phyloP scores from a whole-genome alignment of 2,113 vertebrate genomes.

The Pelvicachromis taeniatus region DNA sequence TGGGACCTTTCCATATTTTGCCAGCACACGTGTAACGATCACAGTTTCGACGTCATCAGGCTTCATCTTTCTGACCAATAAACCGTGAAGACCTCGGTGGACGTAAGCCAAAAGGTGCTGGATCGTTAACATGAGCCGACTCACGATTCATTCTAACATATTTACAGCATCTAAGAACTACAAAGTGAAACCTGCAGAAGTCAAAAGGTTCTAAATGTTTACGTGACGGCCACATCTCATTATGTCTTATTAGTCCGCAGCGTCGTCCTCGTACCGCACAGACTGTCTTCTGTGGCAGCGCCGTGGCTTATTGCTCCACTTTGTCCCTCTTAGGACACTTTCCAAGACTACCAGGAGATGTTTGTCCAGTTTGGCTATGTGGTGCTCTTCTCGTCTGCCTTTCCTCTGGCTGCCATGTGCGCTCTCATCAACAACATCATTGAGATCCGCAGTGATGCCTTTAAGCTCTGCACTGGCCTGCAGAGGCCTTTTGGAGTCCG shows the following conservation, averaged over 20 bases:
- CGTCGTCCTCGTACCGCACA: background rate
- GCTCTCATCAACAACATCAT: constrained; percentile 96
- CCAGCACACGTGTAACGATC: background rate
- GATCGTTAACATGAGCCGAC: background rate
- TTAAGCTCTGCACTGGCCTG: constrained; percentile 92
- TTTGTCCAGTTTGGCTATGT: constrained; percentile 98
- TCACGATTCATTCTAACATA: background rate
- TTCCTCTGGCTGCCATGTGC: constrained; percentile 90
- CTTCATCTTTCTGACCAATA: too few species aligned
- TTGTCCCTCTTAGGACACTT: constrained; percentile 81
- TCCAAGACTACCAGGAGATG: constrained; percentile 99
- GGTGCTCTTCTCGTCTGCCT: constrained; percentile 95
- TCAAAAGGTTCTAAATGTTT: background rate
- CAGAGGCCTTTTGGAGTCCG: constrained; percentile 91
- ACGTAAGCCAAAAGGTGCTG: background rate
- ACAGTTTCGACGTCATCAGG: too few species aligned
- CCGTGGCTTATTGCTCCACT: background rate
- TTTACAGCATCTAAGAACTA: background rate
- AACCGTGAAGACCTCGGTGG: background rate
- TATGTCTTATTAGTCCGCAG: background rate
- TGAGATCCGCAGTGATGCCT: constrained; percentile 94
- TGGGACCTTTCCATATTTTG: fast-evolving
- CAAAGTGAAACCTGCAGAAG: background rate
- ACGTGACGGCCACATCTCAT: background rate
- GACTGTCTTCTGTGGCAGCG: background rate